Percentiles rank a stretch among this genome's conserved stretches.
Evolutionary conservation across 2,113 vertebrate genomes (phyloP).

Genomic region (Crypturellus undulatus): DNA sequence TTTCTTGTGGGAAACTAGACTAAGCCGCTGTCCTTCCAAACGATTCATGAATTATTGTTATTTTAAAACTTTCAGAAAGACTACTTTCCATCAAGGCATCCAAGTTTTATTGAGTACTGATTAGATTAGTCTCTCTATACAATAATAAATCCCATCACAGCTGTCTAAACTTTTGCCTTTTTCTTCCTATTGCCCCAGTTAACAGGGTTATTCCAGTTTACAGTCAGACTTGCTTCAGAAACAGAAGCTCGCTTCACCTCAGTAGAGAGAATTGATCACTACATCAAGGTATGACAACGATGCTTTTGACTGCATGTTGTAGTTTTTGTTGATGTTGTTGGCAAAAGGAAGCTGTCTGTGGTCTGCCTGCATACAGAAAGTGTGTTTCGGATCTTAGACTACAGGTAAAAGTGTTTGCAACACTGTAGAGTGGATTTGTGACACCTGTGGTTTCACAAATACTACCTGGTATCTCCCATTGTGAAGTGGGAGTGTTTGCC

Average conservation of each 20-base stretch:
- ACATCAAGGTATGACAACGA: constrained; percentile 85
- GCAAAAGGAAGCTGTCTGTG: background rate
- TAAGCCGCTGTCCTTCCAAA: background rate
- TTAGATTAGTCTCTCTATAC: background rate
- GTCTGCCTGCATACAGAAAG: background rate
- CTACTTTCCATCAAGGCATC: background rate
- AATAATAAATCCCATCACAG: background rate
- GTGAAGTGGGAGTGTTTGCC: background rate
- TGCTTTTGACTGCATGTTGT: background rate
- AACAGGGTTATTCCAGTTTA: constrained; percentile 95
- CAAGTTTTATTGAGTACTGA: background rate
- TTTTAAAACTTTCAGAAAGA: background rate
- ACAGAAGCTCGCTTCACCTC: constrained; percentile 96
- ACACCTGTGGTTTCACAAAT: background rate
- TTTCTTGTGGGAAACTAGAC: background rate
- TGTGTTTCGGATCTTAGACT: background rate
- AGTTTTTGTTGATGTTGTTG: background rate
- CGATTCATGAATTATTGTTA: background rate
- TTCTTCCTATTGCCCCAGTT: constrained; percentile 75
- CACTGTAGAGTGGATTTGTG: background rate
- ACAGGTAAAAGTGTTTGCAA: background rate
- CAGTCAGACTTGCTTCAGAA: constrained; percentile 91
- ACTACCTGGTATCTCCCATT: background rate
- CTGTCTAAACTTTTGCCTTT: background rate
- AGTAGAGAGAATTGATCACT: constrained; percentile 92